These are phyloP conservation scores for Heliconius hermathena DNA, from an alignment of 1,140 invertebrate genomes.

Conservation along the genomic window DNA sequence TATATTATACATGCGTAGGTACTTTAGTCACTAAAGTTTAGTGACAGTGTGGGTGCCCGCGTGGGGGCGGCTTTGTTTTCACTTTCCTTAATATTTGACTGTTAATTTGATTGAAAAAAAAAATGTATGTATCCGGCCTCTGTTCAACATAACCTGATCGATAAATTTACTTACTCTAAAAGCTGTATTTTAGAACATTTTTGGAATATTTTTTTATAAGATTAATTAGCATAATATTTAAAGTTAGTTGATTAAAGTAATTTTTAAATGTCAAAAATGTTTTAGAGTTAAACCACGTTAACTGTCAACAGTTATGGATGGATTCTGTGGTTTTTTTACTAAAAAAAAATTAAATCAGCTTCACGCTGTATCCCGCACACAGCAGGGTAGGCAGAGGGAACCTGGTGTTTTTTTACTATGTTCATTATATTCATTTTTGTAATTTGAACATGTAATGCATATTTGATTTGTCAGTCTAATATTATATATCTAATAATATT, in stretches of 20 bases:
- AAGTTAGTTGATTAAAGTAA: neutral
- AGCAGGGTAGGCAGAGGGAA: too few relatives aligned
- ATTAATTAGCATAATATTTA: neutral
- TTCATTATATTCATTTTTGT: neutral
- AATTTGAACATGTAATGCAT: neutral
- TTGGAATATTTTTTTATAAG: neutral
- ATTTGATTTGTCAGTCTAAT: neutral
- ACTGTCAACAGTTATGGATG: neutral
- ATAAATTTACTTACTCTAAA: neutral
- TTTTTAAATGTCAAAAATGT: neutral
- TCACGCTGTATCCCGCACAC: too few relatives aligned
- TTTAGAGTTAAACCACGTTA: neutral
- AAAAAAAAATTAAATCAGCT: too few relatives aligned
- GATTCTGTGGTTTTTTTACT: neutral
- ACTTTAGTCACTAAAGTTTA: neutral
- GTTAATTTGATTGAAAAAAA: constrained; percentile 39
- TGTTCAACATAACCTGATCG: neutral
- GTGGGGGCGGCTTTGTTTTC: constrained; percentile 56
- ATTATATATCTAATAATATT: too few relatives aligned
- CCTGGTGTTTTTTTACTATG: neutral
- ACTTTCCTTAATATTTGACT: constrained; percentile 43
- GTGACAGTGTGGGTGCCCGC: constrained; percentile 32
- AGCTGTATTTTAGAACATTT: neutral
- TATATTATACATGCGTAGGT: neutral
- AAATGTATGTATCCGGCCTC: constrained; percentile 15